A percentile compares a stretch with the other conserved stretches of the same genome.
Evolutionary conservation across 2,888 invertebrate species (phyloP).

Genomic region (Polymixis lichenea): DNA sequence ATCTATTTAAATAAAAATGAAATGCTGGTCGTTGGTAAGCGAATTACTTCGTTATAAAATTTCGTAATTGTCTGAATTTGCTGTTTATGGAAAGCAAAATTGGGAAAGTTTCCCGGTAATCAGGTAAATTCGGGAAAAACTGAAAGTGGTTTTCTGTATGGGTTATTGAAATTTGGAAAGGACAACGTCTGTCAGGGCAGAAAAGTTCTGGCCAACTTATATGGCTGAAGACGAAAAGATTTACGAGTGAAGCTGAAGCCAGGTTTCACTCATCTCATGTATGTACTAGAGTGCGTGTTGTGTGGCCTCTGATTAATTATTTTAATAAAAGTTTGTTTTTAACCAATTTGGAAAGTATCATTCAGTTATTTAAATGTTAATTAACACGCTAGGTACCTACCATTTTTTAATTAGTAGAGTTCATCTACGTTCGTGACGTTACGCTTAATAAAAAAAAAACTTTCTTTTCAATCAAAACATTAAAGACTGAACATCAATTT

Average conservation of each 20-base stretch:
- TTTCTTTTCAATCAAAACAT: conserved; percentile 15
- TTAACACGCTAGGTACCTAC: conserved; percentile 6
- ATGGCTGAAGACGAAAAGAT: background rate
- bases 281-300: background rate
- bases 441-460: background rate
- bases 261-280: background rate
- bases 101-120: too few species aligned
- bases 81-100: too few species aligned
- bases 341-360: conserved; percentile 18
- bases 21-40: too few species aligned
- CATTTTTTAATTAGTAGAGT: conserved; percentile 13
- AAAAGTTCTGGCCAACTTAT: background rate
- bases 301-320: background rate
- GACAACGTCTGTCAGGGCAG: too few species aligned
- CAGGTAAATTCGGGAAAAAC: too few species aligned
- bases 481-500: background rate
- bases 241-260: background rate
- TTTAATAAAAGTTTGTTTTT: background rate
- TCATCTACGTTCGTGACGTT: conserved; percentile 1
- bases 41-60: too few species aligned
- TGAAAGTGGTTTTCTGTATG: too few species aligned
- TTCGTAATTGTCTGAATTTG: too few species aligned
- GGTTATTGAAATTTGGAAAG: too few species aligned
- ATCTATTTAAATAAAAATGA: too few species aligned
- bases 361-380: background rate